A percentile compares a stretch with the other conserved stretches of the same genome.
These are phyloP conservation scores for Axinella damicornis DNA, from an alignment of 37 sponge, comb jelly and placozoan genomes.

Conservation along the genomic window DNA sequence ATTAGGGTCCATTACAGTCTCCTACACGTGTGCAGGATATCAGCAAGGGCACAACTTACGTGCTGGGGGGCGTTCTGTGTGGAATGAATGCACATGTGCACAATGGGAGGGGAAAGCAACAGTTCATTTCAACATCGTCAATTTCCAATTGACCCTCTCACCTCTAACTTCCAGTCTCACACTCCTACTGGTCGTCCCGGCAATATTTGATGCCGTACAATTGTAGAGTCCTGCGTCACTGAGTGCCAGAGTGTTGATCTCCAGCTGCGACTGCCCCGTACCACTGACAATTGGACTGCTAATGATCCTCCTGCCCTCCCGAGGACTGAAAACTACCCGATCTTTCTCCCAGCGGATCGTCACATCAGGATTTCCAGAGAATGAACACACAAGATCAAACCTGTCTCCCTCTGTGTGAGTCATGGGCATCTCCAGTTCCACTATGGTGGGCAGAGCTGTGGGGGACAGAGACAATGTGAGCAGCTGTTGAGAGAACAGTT, in stretches of 20 bases:
- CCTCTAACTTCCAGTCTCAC: conserved; percentile 15
- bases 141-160: not conserved
- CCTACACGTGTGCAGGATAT: too few relatives aligned
- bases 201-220: conserved; percentile 8
- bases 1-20: too few relatives aligned
- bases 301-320: not conserved
- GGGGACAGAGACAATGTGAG: not conserved
- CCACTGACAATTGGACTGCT: not conserved
- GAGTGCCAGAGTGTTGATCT: not conserved
- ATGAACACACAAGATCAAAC: not conserved
- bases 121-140: too few relatives aligned
- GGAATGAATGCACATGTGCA: too few relatives aligned
- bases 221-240: conserved; percentile 26
- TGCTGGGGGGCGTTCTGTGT: too few relatives aligned
- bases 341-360: conserved; percentile 33
- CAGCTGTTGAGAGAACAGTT: too few relatives aligned
- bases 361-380: conserved; percentile 21
- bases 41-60: too few relatives aligned
- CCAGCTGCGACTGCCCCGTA: not conserved
- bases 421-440: not conserved
- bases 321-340: not conserved
- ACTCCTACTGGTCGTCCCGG: not conserved
- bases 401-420: conserved; percentile 10
- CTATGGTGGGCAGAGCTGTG: conserved; percentile 27
- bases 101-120: too few relatives aligned